Evolutionary conservation across 2,113 vertebrate genomes (phyloP).

Genomic region (Oceanites oceanicus): DNA sequence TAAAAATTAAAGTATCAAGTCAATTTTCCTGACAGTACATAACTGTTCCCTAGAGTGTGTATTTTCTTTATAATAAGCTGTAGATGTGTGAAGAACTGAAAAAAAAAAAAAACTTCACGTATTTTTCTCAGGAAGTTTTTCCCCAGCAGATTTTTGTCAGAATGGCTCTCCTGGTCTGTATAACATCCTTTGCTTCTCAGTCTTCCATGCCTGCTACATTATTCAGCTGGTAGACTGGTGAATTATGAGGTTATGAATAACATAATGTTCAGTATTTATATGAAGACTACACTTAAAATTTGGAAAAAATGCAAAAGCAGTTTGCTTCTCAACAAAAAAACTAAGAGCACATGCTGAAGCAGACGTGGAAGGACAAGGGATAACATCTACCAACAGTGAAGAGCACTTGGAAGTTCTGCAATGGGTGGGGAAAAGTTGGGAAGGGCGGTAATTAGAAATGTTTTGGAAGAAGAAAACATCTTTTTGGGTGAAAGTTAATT

Average conservation of each 20-base stretch:
- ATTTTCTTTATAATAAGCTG: background rate
- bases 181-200: background rate
- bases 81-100: conserved; percentile 1
- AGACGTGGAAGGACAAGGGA: background rate
- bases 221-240: background rate
- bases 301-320: conserved; percentile 1
- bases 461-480: conserved; percentile 43
- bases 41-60: background rate
- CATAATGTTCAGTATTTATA: background rate
- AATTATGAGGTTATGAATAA: conserved; percentile 25
- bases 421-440: background rate
- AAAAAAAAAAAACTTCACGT: background rate
- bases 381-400: background rate
- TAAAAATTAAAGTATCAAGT: conserved; percentile 14
- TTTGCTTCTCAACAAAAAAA: background rate
- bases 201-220: background rate
- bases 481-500: conserved; percentile 21
- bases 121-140: background rate
- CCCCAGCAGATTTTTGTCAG: background rate
- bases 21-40: background rate
- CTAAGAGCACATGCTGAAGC: background rate
- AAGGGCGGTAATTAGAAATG: background rate
- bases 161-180: background rate
- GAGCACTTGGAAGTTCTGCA: conserved; percentile 5
- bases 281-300: background rate